Evolutionary conservation across 2,797 vertebrate species (phyloP), one percentile per base, ranked within the genome.

Genomic region (Amazona finschi): DNA sequence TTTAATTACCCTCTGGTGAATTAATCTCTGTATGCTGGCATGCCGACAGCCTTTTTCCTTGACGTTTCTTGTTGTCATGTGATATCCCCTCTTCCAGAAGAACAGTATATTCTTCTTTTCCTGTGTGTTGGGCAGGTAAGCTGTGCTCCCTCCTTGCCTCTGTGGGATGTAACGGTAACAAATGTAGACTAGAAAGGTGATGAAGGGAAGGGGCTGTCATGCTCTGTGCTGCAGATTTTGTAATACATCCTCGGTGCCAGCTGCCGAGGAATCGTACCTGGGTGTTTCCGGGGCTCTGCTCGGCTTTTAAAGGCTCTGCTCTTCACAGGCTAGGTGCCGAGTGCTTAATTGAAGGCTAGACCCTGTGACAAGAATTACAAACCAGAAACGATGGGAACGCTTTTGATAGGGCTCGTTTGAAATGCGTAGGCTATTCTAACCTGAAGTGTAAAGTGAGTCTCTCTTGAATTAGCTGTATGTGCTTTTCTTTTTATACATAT

Each of bases 31-130:
- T 87, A 19, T 62, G n/a, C 73, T 8, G 3, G 71, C 78, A 41
- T 38, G 66, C 82, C 0, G 3, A 78, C 80, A 87, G 18, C 38
- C 84, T 95, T 94, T 86, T 89, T 66, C 73, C 83, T 94, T 86
- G 72, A 91, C 87, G 82, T 97, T 97, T 86, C 71, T 28, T 72
- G 46, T 86, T 90, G 61, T 91, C 94, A 86, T 86, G 92, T 96
- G 96, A 93, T 93, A 79, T 20, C 61, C 65, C 89, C 80, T 96
- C 90, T 86, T 96, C 65, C 67, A 74, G n/a, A 73, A 91, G 73
- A 94, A 33, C 78, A 74, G 49, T 64, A 12, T 77, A 38, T 78
- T 85, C 44, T 86, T 85, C 50, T 87, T 84, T 93, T 67, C 65
- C 83, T 89, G 87, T 65, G 71, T 57, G 9, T 66, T 92, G 83